Percentiles rank a stretch among this genome's conserved stretches.
These are phyloP conservation scores for Dunckerocampus dactyliophorus DNA, from an alignment of 2,113 vertebrate genomes.

Conservation along the genomic window DNA sequence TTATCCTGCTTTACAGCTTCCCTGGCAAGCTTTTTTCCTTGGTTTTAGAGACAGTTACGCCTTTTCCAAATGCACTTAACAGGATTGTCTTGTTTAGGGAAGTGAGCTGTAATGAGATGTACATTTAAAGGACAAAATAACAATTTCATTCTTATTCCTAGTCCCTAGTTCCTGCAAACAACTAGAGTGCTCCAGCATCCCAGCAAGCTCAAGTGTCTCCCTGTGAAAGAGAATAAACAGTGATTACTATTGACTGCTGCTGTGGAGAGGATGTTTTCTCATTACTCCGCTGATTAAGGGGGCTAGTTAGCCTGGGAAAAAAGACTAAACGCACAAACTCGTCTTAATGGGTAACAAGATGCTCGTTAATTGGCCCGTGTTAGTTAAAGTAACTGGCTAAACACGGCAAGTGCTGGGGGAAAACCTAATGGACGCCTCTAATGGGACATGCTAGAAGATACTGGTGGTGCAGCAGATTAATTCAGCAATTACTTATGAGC, in stretches of 20 bases:
- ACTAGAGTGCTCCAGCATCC: slow-evolving; percentile 31
- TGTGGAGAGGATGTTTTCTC: slow-evolving; percentile 94
- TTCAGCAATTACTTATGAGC: slow-evolving; percentile 37
- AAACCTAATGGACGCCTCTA: slow-evolving; percentile 50
- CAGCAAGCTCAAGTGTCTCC: slow-evolving; percentile 88
- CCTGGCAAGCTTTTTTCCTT: neutral
- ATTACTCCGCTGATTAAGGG: slow-evolving; percentile 97
- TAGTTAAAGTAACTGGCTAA: slow-evolving; percentile 61
- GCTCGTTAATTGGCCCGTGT: slow-evolving; percentile 59
- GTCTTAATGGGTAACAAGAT: slow-evolving; percentile 66
- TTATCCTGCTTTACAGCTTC: neutral
- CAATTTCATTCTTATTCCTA: neutral
- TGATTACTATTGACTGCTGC: slow-evolving; percentile 99
- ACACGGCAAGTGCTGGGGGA: slow-evolving; percentile 50
- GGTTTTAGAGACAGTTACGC: neutral
- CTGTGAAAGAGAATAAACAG: slow-evolving; percentile 98
- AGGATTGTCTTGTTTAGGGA: neutral
- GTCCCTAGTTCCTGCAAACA: slow-evolving; percentile 16
- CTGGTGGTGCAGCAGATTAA: slow-evolving; percentile 37
- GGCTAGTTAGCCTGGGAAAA: slow-evolving; percentile 69
- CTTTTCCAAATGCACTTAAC: slow-evolving; percentile 2
- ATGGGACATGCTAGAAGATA: slow-evolving; percentile 53
- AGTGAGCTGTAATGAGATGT: neutral
- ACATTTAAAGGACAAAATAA: neutral
- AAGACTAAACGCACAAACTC: slow-evolving; percentile 60